Evolutionary conservation across 30 jellyfish, hydroid and myxozoan species (phyloP), one percentile per base, ranked within the genome.

Genomic region (Catostylus mosaicus): DNA sequence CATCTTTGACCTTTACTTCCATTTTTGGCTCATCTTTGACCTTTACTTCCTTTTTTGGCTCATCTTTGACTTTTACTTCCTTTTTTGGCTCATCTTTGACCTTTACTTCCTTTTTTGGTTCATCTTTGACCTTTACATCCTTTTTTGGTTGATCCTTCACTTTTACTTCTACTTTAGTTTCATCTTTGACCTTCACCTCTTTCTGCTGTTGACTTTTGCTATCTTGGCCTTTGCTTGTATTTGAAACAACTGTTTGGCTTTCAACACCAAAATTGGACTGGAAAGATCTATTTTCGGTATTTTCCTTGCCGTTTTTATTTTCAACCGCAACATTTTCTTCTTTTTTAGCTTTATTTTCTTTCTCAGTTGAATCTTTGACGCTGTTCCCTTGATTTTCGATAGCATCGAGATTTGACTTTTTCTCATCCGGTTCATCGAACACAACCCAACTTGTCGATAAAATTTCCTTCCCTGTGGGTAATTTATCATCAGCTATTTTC

Each of bases 401-500:
- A 40, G 54, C 74, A 26, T 9, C 74, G 23, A 12, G 74, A 1
- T 61, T 61, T 4, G 43, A 61, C 4, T 61, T 61, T 14, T 26
- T 23, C 18, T 61, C 74, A 14, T 29, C 74, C 7, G 54, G 14
- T 43, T 70, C 82, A n/a, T 70, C 84, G 27, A 73, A 73, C 22
- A 47, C 84, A 20, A 48, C 84, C 84, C 84, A 73, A 34, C 84
- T 27, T 6, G 52, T 45, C 71, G 46, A 29, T 36, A 73, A 22
- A 11, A 3, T 38, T 10, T 38, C 73, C 30, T 20, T 48, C 46
- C 56, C 73, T 7, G 30, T n/a, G 7, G 24, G 30, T 20, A 3
- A 3, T 33, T 33, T 4, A 20, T 33, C 36, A 1, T 33, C 52
- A 16, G 47, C 34, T 33, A 0, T 22, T 61, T 1, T 31, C 52